Evolutionary conservation across 2,888 invertebrate genomes (phyloP), one percentile per base, ranked within the genome.

Genomic region (Pollenia griseotomentosa): DNA sequence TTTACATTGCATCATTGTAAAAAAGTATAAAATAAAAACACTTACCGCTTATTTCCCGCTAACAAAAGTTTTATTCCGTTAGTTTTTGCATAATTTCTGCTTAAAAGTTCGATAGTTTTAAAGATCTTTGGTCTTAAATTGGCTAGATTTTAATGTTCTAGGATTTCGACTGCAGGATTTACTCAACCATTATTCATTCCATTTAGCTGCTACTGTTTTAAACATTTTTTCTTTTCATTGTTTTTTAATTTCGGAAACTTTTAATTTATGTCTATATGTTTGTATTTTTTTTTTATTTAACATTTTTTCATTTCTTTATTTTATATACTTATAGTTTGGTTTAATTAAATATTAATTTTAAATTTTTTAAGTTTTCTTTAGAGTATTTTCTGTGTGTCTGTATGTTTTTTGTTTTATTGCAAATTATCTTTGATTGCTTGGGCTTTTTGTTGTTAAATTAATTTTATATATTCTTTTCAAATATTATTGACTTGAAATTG

Each of bases 371-470:
- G 55, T 57, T 59, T 59, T 73, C n/a, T 68, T 79, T 74, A 65
- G 40, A 59, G 40, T 71, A 63, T 40, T 40, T 63, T 63, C 59
- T 73, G 63, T 71, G 51, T 80, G 14, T 66, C 19, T 77, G 7
- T 78, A n/a, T 65, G 53, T 53, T n/a, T 73, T 23, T 23, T 23
- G 23, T 23, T 11, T 66, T 42, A n/a, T 71, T 57, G 78, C 66
- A 78, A 83, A 78, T 66, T 61, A 55, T 83, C 23, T 78, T 65
- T 84, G 61, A 73, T 84, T 78, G 71, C 33, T 63, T 53, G 48
- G 44, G 12, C 44, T 53, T 42, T 77, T 23, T 55, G 48, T 42
- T 55, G 65, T 63, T 83, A 19, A 44, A 16, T 53, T 66, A 12
- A 51, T 65, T 51, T 44, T 44, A 42, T 65, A 10, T 63, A 16